Evolutionary conservation across 2,797 vertebrate genomes (phyloP).

Genomic region (Chromis chromis): DNA sequence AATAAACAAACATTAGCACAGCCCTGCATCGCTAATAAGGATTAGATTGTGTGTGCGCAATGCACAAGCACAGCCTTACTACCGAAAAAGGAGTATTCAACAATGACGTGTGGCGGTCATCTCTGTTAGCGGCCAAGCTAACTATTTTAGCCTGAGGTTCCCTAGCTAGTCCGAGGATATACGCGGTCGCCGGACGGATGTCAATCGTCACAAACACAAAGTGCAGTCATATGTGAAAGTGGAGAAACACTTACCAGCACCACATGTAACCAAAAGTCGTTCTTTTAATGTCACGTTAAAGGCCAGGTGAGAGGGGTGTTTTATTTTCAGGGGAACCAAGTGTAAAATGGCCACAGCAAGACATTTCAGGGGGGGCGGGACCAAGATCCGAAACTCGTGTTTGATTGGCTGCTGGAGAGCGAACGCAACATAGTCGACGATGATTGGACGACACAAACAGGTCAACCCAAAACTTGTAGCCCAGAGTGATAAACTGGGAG

Average conservation of each 20-base stretch:
- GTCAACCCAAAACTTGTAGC: not conserved
- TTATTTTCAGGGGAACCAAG: constrained; percentile 42
- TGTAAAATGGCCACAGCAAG: constrained; percentile 82
- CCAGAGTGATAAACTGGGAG: not conserved
- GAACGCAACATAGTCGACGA: not conserved
- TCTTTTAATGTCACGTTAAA: constrained; percentile 25
- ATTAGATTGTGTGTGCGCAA: not conserved
- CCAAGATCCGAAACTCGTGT: not conserved
- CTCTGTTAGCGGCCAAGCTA: constrained; percentile 68
- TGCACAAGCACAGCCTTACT: not conserved
- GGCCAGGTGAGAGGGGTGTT: not conserved
- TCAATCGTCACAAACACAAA: constrained; percentile 9
- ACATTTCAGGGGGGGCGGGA: constrained; percentile 58
- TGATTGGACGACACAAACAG: constrained; percentile 64
- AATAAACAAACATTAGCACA: not conserved
- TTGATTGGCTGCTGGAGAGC: constrained; percentile 64
- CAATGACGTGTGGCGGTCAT: constrained; percentile 77
- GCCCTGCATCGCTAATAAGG: not conserved
- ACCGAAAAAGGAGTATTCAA: constrained; percentile 37
- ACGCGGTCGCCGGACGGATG: not conserved
- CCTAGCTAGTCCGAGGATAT: constrained; percentile 37
- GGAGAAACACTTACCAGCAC: constrained; percentile 59
- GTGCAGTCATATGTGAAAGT: not conserved
- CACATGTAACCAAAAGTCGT: constrained; percentile 5
- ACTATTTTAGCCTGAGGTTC: constrained; percentile 48